Evolutionary conservation across 1,140 invertebrate species (phyloP).

Genomic region (Sitobion miscanthi): DNA sequence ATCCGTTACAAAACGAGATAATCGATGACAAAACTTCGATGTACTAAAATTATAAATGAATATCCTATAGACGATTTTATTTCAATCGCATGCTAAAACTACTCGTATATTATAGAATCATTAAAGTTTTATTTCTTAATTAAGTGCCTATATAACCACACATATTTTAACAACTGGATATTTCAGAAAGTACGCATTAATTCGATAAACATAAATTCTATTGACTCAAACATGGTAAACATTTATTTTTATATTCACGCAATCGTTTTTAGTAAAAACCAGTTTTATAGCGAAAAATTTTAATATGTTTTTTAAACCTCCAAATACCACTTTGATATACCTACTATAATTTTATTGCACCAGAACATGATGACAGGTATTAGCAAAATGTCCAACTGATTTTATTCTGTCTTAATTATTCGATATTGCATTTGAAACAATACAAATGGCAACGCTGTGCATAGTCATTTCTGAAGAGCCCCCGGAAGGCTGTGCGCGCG

Average conservation of each 20-base stretch:
- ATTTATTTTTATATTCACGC: not conserved
- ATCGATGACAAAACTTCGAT: not conserved
- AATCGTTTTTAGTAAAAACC: slow-evolving; percentile 17
- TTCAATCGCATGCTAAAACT: not conserved
- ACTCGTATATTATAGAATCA: not conserved
- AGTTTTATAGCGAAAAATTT: slow-evolving; percentile 26
- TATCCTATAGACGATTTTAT: not conserved
- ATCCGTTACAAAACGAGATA: not conserved
- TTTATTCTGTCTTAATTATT: slow-evolving; percentile 32
- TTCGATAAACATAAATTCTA: not conserved
- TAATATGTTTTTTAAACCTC: slow-evolving; percentile 10
- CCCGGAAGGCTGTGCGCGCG: slow-evolving; percentile 48
- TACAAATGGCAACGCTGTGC: slow-evolving; percentile 34
- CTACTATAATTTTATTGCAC: not conserved
- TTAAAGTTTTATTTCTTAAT: slow-evolving; percentile 12
- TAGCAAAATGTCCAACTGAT: slow-evolving; percentile 16
- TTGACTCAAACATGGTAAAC: not conserved
- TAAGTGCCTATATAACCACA: not conserved
- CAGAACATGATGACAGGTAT: not conserved
- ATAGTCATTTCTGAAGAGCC: slow-evolving; percentile 46
- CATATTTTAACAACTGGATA: not conserved
- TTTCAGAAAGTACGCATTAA: not conserved
- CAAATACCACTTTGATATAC: not conserved
- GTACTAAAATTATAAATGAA: not conserved
- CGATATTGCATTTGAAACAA: slow-evolving; percentile 24